Evolutionary conservation across 1,140 invertebrate species (phyloP).

Genomic region (Ceratina japonica): DNA sequence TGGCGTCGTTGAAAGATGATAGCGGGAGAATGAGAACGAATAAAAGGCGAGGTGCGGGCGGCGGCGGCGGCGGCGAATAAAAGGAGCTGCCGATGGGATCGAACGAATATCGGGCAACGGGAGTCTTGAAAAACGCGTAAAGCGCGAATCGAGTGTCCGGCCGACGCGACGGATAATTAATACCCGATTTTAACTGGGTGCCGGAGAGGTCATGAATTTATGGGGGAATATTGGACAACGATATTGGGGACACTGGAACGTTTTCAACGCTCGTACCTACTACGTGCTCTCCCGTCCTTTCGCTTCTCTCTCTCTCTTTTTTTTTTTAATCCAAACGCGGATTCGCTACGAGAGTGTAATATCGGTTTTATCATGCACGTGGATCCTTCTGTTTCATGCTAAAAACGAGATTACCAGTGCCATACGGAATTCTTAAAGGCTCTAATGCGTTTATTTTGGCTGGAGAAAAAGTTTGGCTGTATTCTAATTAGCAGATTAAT

Average conservation of each 20-base stretch:
- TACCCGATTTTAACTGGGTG: neutral
- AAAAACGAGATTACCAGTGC: no score
- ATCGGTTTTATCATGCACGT: no score
- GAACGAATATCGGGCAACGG: neutral
- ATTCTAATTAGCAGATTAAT: no score
- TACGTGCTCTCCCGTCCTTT: no score
- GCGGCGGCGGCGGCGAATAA: neutral
- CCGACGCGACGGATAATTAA: conserved; percentile 15
- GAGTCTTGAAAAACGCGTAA: neutral
- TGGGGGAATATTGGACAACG: conserved; percentile 6
- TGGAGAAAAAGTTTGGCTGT: no score
- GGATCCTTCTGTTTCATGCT: no score
- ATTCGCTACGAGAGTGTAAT: neutral
- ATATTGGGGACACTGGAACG: neutral
- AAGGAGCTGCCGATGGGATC: neutral
- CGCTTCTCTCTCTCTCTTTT: neutral
- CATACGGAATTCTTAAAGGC: no score
- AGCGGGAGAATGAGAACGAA: neutral
- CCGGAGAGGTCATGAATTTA: neutral
- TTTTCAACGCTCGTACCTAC: neutral
- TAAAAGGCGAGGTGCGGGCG: neutral
- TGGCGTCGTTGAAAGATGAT: conserved; percentile 10
- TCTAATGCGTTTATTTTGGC: no score
- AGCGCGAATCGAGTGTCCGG: neutral
- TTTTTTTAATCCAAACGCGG: neutral